A percentile compares a stretch with the other conserved stretches of the same genome.
Evolutionary conservation across 92 coral and sea anemone genomes (phyloP).

Genomic region (Porites lobata): DNA sequence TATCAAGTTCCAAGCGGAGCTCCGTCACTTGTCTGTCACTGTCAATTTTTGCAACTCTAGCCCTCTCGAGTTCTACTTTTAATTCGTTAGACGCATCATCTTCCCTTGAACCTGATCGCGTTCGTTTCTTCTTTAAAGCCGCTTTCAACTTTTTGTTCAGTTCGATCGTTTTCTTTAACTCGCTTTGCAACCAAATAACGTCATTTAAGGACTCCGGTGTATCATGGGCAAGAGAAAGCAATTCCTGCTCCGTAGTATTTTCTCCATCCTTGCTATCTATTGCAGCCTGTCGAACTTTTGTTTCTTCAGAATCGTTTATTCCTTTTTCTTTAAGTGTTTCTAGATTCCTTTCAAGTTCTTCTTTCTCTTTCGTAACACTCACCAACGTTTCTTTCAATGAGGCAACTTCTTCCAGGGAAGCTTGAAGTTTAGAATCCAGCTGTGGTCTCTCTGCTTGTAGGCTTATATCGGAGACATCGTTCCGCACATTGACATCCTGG

Average conservation of each 20-base stretch:
- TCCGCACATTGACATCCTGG: neutral
- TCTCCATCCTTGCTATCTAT: constrained; percentile 3
- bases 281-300: constrained; percentile 19
- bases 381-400: constrained; percentile 13
- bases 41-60: constrained; percentile 62
- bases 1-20: constrained; percentile 60
- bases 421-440: neutral
- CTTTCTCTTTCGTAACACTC: constrained; percentile 52
- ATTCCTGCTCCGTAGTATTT: neutral
- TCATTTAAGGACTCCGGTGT: neutral
- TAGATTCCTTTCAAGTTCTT: constrained; percentile 46
- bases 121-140: constrained; percentile 14
- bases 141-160: constrained; percentile 22
- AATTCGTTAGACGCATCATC: constrained; percentile 40
- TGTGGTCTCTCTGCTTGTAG: neutral
- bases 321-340: constrained; percentile 35
- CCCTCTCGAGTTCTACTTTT: constrained; percentile 67
- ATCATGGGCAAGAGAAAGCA: neutral
- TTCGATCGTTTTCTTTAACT: constrained; percentile 14
- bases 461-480: constrained; percentile 8
- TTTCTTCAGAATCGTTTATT: constrained; percentile 9
- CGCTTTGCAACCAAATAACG: constrained; percentile 40
- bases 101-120: constrained; percentile 28
- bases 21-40: constrained; percentile 66
- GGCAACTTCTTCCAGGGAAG: constrained; percentile 15